Evolutionary conservation across 1,140 invertebrate genomes (phyloP), one percentile per base, ranked within the genome.

Genomic region (Panagrolaimus sp.): DNA sequence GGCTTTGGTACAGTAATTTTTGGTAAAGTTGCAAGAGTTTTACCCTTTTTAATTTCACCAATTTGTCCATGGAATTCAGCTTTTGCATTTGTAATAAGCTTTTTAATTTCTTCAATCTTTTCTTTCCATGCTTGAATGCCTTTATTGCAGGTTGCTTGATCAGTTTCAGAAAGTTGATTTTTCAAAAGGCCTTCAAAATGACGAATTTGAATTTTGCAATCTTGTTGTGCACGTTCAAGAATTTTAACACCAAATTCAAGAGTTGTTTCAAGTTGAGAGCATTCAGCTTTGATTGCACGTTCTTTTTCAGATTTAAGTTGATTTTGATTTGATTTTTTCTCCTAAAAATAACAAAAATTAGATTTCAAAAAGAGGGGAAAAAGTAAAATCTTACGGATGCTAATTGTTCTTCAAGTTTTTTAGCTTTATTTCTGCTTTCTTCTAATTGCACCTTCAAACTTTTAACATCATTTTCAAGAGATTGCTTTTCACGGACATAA

Each of bases 371-470:
- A 47, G 0, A 63, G 14, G n/a, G 11, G 23, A 9, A 1, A 63
- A 1, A 16, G 7, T 25, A 4, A 1, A 38, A 63, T 44, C 46
- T 23, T 63, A 67, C 66, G 13, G 53, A 25, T 23, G 47, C 27
- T n/a, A 42, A 20, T 43, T 38, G 43, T 27, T 67, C 53, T 62
- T 67, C 66, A 8, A 67, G n/a, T 70, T 83, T 84, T 14, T 80
- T 73, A 65, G 81, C 82, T 27, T 81, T 75, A 51, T 83, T 81
- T 63, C 78, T 82, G 72, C 83, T 81, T 64, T 84, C 83, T 72
- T 84, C 83, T 31, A 84, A 69, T 63, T 84, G 81, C 68, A 82
- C 83, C 65, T 84, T 84, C 76, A 84, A 77, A 7, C 20, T 20
- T 48, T 57, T 48, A 11, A 27, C 65, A 31, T 66, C 65, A 42